Conservation (phyloP, 2,797 vertebrate genomes). For the Rhinophrynus dorsalis region DNA sequence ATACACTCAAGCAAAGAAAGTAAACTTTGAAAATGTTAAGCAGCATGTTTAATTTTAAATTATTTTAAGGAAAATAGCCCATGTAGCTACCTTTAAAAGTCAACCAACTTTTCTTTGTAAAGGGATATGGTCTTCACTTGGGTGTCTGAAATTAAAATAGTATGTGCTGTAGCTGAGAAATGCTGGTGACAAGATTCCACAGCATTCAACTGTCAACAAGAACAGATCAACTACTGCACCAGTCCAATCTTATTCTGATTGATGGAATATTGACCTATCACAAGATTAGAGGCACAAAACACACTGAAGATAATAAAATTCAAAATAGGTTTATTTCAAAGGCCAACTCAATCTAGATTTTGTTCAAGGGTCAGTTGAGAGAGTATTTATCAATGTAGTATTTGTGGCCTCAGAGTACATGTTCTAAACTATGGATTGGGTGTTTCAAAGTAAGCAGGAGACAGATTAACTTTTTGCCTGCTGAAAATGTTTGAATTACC, state of each 20-base stretch:
- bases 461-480: neutral
- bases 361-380: constrained; percentile 70
- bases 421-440: constrained; percentile 53
- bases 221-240: constrained; percentile 56
- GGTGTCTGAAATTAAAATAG: neutral
- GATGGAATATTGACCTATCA: constrained; percentile 73
- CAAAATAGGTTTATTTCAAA: constrained; percentile 80
- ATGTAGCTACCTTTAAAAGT: too few species aligned
- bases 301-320: constrained; percentile 77
- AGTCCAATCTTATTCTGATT: constrained; percentile 73
- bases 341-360: constrained; percentile 73
- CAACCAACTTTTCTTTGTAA: too few species aligned
- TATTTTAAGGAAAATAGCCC: too few species aligned
- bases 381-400: constrained; percentile 69
- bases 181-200: constrained; percentile 58
- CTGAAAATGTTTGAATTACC: neutral
- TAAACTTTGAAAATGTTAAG: too few species aligned
- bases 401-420: constrained; percentile 54
- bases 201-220: constrained; percentile 64
- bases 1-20: too few species aligned
- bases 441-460: constrained; percentile 57
- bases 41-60: too few species aligned
- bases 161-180: constrained; percentile 34
- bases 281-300: constrained; percentile 74
- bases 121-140: too few species aligned